phyloP scores from a whole-genome alignment of 2,888 invertebrate genomes.

The Pristionchus exspectatus region DNA sequence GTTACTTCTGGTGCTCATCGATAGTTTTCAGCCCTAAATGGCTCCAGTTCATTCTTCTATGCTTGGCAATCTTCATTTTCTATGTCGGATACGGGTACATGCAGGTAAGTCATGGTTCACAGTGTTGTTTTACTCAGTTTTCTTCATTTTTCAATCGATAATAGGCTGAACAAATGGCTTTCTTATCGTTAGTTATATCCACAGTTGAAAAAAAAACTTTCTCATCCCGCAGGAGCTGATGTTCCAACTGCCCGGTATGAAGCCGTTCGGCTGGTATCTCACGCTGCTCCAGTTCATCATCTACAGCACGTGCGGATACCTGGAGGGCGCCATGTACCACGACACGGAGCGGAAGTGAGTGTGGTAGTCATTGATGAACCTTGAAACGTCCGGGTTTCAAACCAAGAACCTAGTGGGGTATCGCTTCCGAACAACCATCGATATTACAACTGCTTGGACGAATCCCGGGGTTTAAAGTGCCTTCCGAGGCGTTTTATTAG shows the following conservation, averaged over 20 bases:
- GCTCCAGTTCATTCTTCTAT: constrained; percentile 83
- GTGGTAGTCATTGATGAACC: background rate
- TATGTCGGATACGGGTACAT: constrained; percentile 92
- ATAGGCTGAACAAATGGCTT: no score
- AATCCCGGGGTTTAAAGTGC: no score
- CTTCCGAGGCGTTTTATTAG: no score
- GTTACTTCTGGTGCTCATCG: background rate
- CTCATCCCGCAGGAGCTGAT: constrained; percentile 86
- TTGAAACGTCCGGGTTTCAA: no score
- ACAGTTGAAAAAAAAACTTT: no score
- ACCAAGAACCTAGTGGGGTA: no score
- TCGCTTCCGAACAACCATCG: no score
- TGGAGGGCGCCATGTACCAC: constrained; percentile 84
- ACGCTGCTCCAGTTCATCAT: constrained; percentile 93
- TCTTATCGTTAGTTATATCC: no score
- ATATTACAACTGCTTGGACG: no score
- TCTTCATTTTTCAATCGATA: background rate
- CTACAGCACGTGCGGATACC: constrained; percentile 88
- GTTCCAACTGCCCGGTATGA: constrained; percentile 91
- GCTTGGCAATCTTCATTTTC: constrained; percentile 89
- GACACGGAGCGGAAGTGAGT: constrained; percentile 82
- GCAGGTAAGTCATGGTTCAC: constrained; percentile 59
- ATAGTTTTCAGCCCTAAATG: constrained; percentile 64
- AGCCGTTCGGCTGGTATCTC: constrained; percentile 92
- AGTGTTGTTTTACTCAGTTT: background rate